Percentiles rank a stretch among this genome's conserved stretches.
phyloP scores from a whole-genome alignment of 2,888 invertebrate genomes.

The Busseola fusca region DNA sequence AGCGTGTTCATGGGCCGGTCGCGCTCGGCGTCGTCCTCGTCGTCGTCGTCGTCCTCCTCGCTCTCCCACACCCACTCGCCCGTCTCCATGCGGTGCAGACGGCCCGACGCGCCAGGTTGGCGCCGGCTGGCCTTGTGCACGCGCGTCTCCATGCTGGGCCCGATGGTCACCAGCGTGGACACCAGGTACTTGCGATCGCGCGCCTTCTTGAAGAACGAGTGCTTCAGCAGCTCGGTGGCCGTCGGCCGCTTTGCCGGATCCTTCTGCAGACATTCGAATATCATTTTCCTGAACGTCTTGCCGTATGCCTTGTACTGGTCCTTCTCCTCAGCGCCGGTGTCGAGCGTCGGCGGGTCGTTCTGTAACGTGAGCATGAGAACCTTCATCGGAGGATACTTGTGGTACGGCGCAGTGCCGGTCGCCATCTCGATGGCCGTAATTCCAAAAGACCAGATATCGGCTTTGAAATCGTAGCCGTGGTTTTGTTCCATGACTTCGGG shows the following conservation, averaged over 20 bases:
- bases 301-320: conserved; percentile 99
- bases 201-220: conserved; percentile 99
- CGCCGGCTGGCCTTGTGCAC: conserved; percentile 96
- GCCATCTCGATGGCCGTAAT: conserved; percentile 99
- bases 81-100: conserved; percentile 97
- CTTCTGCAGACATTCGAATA: conserved; percentile 98
- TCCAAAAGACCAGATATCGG: conserved; percentile 94
- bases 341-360: conserved; percentile 99
- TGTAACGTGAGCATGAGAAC: conserved; percentile 99
- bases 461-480: conserved; percentile 99
- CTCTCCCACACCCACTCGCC: conserved; percentile 99
- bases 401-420: conserved; percentile 99
- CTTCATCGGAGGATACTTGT: conserved; percentile 99
- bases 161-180: conserved; percentile 95
- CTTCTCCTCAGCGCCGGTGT: conserved; percentile 98
- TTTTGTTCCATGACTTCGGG: conserved; percentile 99
- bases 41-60: conserved; percentile 94
- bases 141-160: conserved; percentile 96
- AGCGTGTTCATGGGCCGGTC: conserved; percentile 90
- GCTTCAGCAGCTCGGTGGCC: conserved; percentile 98
- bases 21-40: conserved; percentile 85
- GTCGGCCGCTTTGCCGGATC: conserved; percentile 98
- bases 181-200: conserved; percentile 97
- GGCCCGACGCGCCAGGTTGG: conserved; percentile 95
- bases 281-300: conserved; percentile 99